Evolutionary conservation across 92 coral and sea anemone species (phyloP), one percentile per base, ranked within the genome.

Genomic region (Actinostola sp.): DNA sequence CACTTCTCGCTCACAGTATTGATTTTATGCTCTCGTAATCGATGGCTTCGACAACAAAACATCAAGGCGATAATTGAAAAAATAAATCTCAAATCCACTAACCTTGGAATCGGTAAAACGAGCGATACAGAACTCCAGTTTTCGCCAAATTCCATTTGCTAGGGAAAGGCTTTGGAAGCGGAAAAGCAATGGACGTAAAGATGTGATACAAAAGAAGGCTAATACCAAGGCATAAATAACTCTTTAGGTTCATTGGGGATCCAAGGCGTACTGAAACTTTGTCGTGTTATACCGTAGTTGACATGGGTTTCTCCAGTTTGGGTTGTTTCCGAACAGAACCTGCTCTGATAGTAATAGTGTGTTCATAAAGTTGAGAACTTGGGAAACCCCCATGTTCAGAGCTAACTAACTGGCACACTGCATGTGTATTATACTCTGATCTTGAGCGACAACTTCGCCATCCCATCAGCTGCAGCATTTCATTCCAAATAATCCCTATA

Each of bases 401-500:
- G 19, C 6, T 71, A 38, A 20, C 66, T 58, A 38, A 17, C 55
- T 39, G 42, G 29, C 62, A 53, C 79, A 41, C 56, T 73, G 67
- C 79, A 60, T 61, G 67, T 52, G 27, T 61, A 65, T 34, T 60
- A 12, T 38, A 34, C 24, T 45, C 36, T 30, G 28, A 21, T 58
- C 70, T 29, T 31, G 56, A 60, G 25, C 70, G 81, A 36, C 34
- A 64, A 75, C 62, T 63, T 64, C 43, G 33, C 23, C 48, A 66
- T 32, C 54, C 78, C 45, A 25, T 63, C 82, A 84, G 84, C 89
- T 84, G 89, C 80, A 65, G 53, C 20, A 68, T 45, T 67, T 58
- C 73, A 66, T 77, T 51, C 66, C 75, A 67, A 73, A 75, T 66
- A 61, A 86, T 66, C 50, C 92, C 88, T 46, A 90, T 90, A 90